Conservation (phyloP, 2,888 invertebrate genomes). For the Aleiodes alternator region DNA sequence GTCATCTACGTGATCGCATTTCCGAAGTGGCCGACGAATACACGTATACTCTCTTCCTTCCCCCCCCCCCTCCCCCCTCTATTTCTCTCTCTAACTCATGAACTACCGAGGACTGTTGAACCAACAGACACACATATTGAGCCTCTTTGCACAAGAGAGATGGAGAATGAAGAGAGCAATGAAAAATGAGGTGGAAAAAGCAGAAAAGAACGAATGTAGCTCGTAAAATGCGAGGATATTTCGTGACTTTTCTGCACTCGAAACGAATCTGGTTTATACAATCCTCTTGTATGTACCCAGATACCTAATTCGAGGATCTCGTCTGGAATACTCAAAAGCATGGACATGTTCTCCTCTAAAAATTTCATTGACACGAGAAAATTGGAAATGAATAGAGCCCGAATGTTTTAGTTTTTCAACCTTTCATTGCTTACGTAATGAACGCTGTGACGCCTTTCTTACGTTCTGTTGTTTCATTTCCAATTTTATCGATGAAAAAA, state of each 20-base stretch:
- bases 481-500: too few species aligned
- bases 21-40: constrained; percentile 45
- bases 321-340: constrained; percentile 40
- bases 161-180: constrained; percentile 35
- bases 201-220: constrained; percentile 15
- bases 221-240: constrained; percentile 20
- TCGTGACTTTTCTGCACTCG: constrained; percentile 36
- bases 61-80: constrained; percentile 9
- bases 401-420: too few species aligned
- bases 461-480: too few species aligned
- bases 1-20: constrained; percentile 57
- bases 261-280: constrained; percentile 36
- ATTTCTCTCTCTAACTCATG: not conserved
- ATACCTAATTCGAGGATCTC: constrained; percentile 51
- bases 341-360: not conserved
- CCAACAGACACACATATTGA: not conserved
- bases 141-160: constrained; percentile 35
- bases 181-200: constrained; percentile 5
- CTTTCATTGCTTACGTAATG: too few species aligned
- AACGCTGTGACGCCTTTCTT: too few species aligned
- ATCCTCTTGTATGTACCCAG: constrained; percentile 46
- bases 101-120: constrained; percentile 38
- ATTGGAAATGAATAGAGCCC: not conserved
- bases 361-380: not conserved
- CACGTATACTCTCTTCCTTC: constrained; percentile 34